Evolutionary conservation across 2,113 vertebrate genomes (phyloP).

Genomic region (Harpagus bidentatus): DNA sequence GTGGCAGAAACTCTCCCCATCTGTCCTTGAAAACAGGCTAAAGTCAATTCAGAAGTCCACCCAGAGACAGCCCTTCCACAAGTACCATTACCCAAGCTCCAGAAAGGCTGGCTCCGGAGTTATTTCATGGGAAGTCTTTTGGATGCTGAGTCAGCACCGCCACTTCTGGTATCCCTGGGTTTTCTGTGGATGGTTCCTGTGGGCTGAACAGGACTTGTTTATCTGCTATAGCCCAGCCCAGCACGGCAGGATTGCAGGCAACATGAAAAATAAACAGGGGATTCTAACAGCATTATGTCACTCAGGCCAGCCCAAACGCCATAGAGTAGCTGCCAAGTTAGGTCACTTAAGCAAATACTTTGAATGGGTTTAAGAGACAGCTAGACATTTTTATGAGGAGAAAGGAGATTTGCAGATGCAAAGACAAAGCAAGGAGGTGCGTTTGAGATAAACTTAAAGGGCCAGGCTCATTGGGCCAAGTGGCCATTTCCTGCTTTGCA

Average conservation of each 20-base stretch:
- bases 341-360: conserved; percentile 53
- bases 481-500: conserved; percentile 52
- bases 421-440: conserved; percentile 61
- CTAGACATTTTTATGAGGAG: conserved; percentile 62
- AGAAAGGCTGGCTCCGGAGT: neutral
- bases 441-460: conserved; percentile 44
- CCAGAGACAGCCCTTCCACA: neutral
- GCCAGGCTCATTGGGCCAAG: conserved; percentile 54
- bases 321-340: conserved; percentile 18
- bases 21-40: neutral
- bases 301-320: neutral
- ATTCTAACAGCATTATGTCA: conserved; percentile 52
- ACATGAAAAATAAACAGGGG: conserved; percentile 50
- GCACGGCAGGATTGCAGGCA: neutral
- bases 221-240: neutral
- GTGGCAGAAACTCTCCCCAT: neutral
- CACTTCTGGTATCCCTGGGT: neutral
- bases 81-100: neutral
- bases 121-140: neutral
- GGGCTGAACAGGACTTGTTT: neutral
- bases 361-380: conserved; percentile 60
- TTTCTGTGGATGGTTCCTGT: neutral
- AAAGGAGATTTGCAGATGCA: conserved; percentile 56
- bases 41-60: neutral
- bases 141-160: neutral